Evolutionary conservation across 1,140 invertebrate species (phyloP).

Genomic region (Hylyphantes graminicola): DNA sequence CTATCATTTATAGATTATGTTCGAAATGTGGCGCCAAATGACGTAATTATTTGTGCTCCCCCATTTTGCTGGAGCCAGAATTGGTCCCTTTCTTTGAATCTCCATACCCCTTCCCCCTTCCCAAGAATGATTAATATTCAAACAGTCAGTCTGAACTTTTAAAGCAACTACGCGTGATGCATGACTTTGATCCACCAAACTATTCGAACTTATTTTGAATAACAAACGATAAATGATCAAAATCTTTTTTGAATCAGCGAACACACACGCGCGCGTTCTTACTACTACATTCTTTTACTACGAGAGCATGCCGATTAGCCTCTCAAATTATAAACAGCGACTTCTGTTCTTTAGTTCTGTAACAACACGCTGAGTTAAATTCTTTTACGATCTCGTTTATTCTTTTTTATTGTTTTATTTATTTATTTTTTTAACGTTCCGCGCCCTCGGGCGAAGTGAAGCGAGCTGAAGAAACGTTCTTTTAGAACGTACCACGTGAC

Average conservation of each 20-base stretch:
- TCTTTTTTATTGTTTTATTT: not conserved
- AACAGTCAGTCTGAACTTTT: conserved; percentile 27
- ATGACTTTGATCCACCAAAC: conserved; percentile 46
- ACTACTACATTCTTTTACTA: no score
- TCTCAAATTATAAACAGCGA: no score
- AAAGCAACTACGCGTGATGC: conserved; percentile 24
- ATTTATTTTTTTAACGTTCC: conserved; percentile 7
- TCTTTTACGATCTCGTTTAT: not conserved
- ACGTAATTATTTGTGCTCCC: not conserved
- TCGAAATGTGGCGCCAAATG: no score
- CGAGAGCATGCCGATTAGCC: no score
- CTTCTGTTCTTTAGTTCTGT: no score
- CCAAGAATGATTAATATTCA: conserved; percentile 26
- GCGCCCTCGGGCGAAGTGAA: conserved; percentile 16
- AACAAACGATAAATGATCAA: not conserved
- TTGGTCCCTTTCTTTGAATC: no score
- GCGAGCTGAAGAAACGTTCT: not conserved
- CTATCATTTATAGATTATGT: no score
- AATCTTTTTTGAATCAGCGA: no score
- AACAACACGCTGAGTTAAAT: no score
- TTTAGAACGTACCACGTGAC: conserved; percentile 31
- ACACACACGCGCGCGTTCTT: conserved; percentile 36
- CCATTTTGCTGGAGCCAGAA: not conserved
- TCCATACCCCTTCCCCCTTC: not conserved
- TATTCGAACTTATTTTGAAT: no score